A percentile compares a stretch with the other conserved stretches of the same genome.
Evolutionary conservation across 2,888 invertebrate species (phyloP).

Genomic region (Apoda limacodes): DNA sequence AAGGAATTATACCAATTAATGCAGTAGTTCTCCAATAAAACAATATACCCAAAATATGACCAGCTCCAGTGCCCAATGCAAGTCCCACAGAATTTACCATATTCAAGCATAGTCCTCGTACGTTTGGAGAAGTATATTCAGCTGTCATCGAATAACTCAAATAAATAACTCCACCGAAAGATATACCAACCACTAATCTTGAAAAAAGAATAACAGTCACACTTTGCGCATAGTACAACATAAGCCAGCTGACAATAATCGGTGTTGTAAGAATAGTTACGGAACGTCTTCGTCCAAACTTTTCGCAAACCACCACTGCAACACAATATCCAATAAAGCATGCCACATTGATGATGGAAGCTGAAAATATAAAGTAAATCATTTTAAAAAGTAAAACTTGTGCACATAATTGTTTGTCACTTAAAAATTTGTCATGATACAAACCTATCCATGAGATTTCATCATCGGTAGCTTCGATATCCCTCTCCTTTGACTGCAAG

Average conservation of each 20-base stretch:
- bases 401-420: too few species aligned
- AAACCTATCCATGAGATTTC: too few species aligned
- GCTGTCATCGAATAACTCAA: slow-evolving; percentile 8
- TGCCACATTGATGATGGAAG: slow-evolving; percentile 16
- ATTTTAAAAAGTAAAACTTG: too few species aligned
- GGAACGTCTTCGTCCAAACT: slow-evolving; percentile 12
- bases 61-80: slow-evolving; percentile 13
- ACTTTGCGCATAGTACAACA: slow-evolving; percentile 14
- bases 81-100: slow-evolving; percentile 13
- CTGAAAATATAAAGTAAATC: too few species aligned
- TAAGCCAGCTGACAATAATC: slow-evolving; percentile 14
- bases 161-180: slow-evolving; percentile 15
- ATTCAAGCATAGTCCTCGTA: slow-evolving; percentile 11
- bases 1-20: slow-evolving; percentile 18
- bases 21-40: slow-evolving; percentile 21
- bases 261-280: slow-evolving; percentile 13
- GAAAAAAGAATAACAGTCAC: slow-evolving; percentile 11
- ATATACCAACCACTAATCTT: slow-evolving; percentile 16
- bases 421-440: too few species aligned
- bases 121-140: slow-evolving; percentile 14
- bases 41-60: slow-evolving; percentile 16
- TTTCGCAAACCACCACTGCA: slow-evolving; percentile 12
- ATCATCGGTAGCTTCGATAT: too few species aligned
- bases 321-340: slow-evolving; percentile 14
- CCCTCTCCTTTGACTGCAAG: too few species aligned